Evolutionary conservation across 2,113 vertebrate species (phyloP), one percentile per base, ranked within the genome.

Genomic region (Trogon surrucura): DNA sequence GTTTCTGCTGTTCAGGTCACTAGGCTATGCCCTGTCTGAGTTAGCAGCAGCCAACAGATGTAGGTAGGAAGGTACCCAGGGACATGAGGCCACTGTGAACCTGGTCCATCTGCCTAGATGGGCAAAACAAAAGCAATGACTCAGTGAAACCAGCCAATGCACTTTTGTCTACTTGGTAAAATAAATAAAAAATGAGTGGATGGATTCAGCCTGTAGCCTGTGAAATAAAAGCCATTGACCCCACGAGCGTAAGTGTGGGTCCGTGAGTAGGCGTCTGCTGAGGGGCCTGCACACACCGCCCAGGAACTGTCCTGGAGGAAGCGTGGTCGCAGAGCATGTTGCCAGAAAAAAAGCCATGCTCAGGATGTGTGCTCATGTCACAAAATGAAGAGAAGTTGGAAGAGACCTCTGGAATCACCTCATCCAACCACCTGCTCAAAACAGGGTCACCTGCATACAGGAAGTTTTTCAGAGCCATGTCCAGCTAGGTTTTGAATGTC

Each of bases 311-410:
- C 27, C 73, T 85, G 44, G 19, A 19, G 21, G 23, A 3, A 30
- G 25, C 0, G 0, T 13, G 61, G 21, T 75, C 44, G 30, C 48
- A 71, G 53, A 47, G 30, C 73, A 65, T 13, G 1, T 18, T 17
- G 18, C n/a, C 17, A 20, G 32, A 45, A 60, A 41, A 36, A 27
- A 7, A 72, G 27, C 7, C 13, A 2, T 4, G n/a, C 29, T 85
- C 47, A 66, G 78, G 57, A 48, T 2, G 0, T 0, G 1, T 32
- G 11, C 26, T 64, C 1, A 0, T 54, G 44, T 29, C 81, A 65
- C 64, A 65, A 16, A 64, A 44, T 11, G 44, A 10, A 3, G 1
- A 30, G 13, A 74, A 25, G 17, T 0, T 84, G 73, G 36, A 89
- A 82, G 56, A 58, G 29, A 38, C 6, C 9, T 81, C 83, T 62